Base-by-base conservation (phyloP, 2,797 vertebrate species). In the Sebastes nivosus region DNA sequence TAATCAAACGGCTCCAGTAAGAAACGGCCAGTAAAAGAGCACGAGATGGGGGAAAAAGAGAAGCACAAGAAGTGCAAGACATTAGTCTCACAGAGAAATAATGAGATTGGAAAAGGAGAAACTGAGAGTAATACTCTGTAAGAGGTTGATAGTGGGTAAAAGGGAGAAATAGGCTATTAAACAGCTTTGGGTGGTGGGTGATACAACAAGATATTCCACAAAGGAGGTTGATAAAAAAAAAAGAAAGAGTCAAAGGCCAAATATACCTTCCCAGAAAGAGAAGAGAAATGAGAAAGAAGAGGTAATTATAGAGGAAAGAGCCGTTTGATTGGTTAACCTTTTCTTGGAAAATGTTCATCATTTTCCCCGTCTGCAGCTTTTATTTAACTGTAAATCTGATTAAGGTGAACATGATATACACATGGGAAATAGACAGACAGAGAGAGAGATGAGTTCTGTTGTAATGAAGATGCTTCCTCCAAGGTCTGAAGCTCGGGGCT, bases 401-500 rank as follows among this genome's bases (percentile, higher is more conserved):
- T 24, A n/a, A 22, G 32, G 12, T 42, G 54, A 80, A 60, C 30
- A 50, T n/a, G 50, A 61, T 34, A 30, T n/a, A 30, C 59, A 67
- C 57, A n/a, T 32, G 67, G 18, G 59, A 79, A 0, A 16, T 14
- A 68, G 65, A 60, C 2, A 42, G 38, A 42, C 38, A 42, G 38
- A 54, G 2, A 24, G 10, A 68, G 29, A 65, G 59, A 68, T 54
- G 34, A 59, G 4, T 27, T 54, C 57, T 55, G 57, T 16, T 58
- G 29, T 64, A 77, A 69, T 72, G 30, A 55, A 66, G 66, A 73
- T 52, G 3, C 30, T 20, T 12, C 46, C 34, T 50, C 16, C 71
- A 72, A 80, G 67, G 83, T 77, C 67, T 84, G 34, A 24, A 50
- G 14, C 30, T 81, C 38, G 4, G 67, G 65, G 60, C 36, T 58